Evolutionary conservation across 2,888 invertebrate genomes (phyloP), one percentile per base, ranked within the genome.

Genomic region (Resseliella maxima): DNA sequence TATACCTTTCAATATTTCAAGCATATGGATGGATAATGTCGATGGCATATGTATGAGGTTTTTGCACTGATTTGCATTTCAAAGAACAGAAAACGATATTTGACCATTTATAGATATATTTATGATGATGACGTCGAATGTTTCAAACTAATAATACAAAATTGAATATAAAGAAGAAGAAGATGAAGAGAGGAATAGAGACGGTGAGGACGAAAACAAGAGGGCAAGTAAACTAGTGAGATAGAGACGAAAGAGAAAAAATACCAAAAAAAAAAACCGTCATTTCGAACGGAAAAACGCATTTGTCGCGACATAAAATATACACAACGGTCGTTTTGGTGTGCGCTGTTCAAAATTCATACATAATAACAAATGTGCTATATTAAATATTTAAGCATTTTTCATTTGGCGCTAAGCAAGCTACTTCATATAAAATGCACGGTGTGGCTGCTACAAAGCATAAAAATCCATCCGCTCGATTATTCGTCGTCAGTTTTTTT

Each of bases 301-400:
- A 72, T 72, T 72, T 31, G 72, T 72, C 72, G 72, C 31, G 72
- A 72, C 72, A 72, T 8, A 72, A 21, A 18, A 50, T 10, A 24
- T 35, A 35, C 31, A 15, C 72, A 72, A 72, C 72, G 72, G 31
- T 72, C n/a, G 3, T 31, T 72, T 59, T 59, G 59, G 6, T n/a
- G 24, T 59, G 27, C 59, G 24, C 27, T 72, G 12, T 27, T 72
- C 72, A n/a, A 72, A n/a, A 15, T 72, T 72, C 15, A 72, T 72
- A 72, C 31, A 72, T 31, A 72, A 72, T 72, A 31, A 31, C 31
- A 72, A 31, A 72, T 27, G 72, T 31, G 35, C 31, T 35, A 31
- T 72, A 72, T 72, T 72, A 72, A 72, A 72, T 72, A 72, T 72
- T 72, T 72, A 72, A 3, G 31, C 72, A 72, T 15, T 72, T 72